A percentile compares a stretch with the other conserved stretches of the same genome.
phyloP scores from a whole-genome alignment of 53 echinoderm and acorn worm species.

The Echinometra lucunter region DNA sequence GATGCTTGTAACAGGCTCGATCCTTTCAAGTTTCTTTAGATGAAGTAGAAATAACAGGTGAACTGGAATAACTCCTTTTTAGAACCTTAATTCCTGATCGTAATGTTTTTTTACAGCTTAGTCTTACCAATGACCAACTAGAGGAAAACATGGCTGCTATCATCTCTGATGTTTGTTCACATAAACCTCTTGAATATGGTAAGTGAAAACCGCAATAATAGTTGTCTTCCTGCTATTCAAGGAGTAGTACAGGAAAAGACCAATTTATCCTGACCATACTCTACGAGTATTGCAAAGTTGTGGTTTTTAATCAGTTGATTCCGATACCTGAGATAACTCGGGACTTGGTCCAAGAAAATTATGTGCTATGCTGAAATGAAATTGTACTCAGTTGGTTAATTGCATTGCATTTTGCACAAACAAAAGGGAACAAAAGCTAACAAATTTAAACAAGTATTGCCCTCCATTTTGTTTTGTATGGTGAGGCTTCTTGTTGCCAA shows the following conservation, averaged over 20 bases:
- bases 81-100: neutral
- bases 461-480: neutral
- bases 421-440: neutral
- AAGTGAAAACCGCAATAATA: too few relatives aligned
- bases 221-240: neutral
- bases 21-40: too few relatives aligned
- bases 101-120: slow-evolving; percentile 67
- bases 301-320: too few relatives aligned
- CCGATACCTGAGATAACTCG: too few relatives aligned
- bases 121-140: slow-evolving; percentile 82
- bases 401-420: neutral
- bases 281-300: neutral
- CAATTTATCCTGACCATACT: neutral
- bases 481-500: too few relatives aligned
- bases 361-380: too few relatives aligned
- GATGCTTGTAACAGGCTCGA: too few relatives aligned
- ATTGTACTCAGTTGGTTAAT: too few relatives aligned
- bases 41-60: too few relatives aligned
- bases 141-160: slow-evolving; percentile 83
- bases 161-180: slow-evolving; percentile 76
- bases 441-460: neutral
- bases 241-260: too few relatives aligned
- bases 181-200: slow-evolving; percentile 78
- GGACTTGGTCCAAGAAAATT: too few relatives aligned
- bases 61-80: too few relatives aligned